A percentile compares a stretch with the other conserved stretches of the same genome.
phyloP scores from a whole-genome alignment of 1,140 invertebrate species.

The Eupeodes corollae region DNA sequence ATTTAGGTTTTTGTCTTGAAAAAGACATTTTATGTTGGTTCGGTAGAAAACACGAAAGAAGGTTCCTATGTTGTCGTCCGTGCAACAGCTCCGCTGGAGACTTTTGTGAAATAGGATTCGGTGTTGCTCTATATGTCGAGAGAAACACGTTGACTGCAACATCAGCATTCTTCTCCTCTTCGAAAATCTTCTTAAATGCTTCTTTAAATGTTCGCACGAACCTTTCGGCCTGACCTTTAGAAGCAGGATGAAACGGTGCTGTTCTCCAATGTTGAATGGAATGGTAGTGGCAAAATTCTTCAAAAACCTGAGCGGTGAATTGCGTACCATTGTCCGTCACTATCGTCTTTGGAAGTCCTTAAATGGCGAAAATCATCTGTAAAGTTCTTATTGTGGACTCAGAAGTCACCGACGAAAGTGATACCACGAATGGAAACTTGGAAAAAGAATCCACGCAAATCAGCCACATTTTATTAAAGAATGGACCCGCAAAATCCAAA shows the following conservation, averaged over 20 bases:
- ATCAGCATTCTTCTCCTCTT: background rate
- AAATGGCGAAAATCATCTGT: background rate
- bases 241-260: background rate
- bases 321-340: conserved; percentile 15
- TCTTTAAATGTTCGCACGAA: background rate
- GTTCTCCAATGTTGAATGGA: background rate
- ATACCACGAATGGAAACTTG: conserved; percentile 28
- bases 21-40: background rate
- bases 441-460: conserved; percentile 37
- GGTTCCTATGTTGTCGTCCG: conserved; percentile 2
- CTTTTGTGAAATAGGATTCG: conserved; percentile 1
- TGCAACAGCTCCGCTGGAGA: conserved; percentile 4
- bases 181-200: background rate
- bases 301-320: background rate
- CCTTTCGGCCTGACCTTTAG: background rate
- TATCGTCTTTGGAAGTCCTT: background rate
- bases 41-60: background rate
- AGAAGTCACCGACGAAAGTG: background rate
- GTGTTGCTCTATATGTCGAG: conserved; percentile 2
- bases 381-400: background rate
- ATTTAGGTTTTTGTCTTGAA: background rate
- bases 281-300: background rate
- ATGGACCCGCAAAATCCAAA: conserved; percentile 40
- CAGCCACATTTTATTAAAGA: conserved; percentile 30
- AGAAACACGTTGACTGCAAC: background rate